Conservation (phyloP, 2,888 invertebrate species). For the Plusia festucae region DNA sequence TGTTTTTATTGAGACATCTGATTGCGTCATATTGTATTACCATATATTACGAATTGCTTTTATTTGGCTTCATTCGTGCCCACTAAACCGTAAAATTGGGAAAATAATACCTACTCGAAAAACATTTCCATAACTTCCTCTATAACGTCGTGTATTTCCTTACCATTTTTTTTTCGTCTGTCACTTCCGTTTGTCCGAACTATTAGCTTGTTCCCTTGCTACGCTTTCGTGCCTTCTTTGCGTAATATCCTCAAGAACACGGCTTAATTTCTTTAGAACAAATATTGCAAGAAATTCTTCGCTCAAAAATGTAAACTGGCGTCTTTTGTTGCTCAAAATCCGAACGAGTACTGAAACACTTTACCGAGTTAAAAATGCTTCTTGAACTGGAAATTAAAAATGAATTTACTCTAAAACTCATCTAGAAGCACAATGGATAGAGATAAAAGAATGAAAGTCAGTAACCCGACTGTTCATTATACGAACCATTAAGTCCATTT, state of each 20-base stretch:
- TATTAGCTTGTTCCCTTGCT: constrained; percentile 70
- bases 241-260: constrained; percentile 68
- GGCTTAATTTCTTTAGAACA: constrained; percentile 70
- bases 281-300: constrained; percentile 60
- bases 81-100: constrained; percentile 40
- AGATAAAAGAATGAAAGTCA: constrained; percentile 66
- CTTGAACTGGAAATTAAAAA: constrained; percentile 65
- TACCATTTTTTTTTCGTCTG: constrained; percentile 66
- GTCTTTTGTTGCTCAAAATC: constrained; percentile 45
- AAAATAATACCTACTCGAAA: constrained; percentile 54
- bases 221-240: constrained; percentile 63
- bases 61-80: constrained; percentile 27
- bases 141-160: constrained; percentile 67
- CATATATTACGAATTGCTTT: constrained; percentile 13
- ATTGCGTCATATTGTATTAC: background rate
- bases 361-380: constrained; percentile 48
- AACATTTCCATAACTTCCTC: constrained; percentile 66
- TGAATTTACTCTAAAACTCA: constrained; percentile 60
- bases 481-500: constrained; percentile 71
- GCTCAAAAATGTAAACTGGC: constrained; percentile 43
- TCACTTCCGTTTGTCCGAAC: constrained; percentile 74
- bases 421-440: constrained; percentile 59
- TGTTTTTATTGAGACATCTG: background rate
- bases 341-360: constrained; percentile 35
- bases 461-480: constrained; percentile 72